A percentile compares a stretch with the other conserved stretches of the same genome.
Evolutionary conservation across 2,797 vertebrate genomes (phyloP).

Genomic region (Bucorvus abyssinicus): DNA sequence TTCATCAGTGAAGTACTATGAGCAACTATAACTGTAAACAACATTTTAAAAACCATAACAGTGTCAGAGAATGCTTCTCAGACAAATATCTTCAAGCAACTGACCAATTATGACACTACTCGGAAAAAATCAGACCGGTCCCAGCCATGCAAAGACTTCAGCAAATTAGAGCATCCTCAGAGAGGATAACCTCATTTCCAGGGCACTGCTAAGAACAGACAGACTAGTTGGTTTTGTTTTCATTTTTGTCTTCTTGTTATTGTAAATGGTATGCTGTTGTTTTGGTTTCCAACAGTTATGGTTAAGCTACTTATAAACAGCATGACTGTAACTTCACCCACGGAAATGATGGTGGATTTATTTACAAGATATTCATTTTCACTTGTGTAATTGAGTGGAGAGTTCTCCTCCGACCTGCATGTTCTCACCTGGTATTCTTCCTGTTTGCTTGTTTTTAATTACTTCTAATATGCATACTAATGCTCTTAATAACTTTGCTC

Average conservation of each 20-base stretch:
- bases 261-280: background rate
- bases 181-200: background rate
- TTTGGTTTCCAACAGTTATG: background rate
- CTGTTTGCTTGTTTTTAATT: conserved; percentile 37
- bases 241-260: background rate
- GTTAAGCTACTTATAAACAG: conserved; percentile 7
- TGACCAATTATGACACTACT: background rate
- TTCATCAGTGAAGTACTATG: background rate
- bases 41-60: background rate
- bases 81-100: background rate
- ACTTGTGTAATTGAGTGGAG: background rate
- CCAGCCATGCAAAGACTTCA: background rate
- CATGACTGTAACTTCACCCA: conserved; percentile 9
- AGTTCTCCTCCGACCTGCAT: background rate
- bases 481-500: conserved; percentile 6
- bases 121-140: background rate
- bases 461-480: conserved; percentile 27
- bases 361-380: conserved; percentile 24
- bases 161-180: background rate
- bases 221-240: background rate
- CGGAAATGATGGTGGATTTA: conserved; percentile 20
- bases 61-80: background rate
- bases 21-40: background rate
- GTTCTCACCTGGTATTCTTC: background rate
- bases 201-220: background rate